Percentiles rank a stretch among this genome's conserved stretches.
These are phyloP conservation scores for Archilochus colubris DNA, from an alignment of 2,113 vertebrate genomes.

Conservation along the genomic window DNA sequence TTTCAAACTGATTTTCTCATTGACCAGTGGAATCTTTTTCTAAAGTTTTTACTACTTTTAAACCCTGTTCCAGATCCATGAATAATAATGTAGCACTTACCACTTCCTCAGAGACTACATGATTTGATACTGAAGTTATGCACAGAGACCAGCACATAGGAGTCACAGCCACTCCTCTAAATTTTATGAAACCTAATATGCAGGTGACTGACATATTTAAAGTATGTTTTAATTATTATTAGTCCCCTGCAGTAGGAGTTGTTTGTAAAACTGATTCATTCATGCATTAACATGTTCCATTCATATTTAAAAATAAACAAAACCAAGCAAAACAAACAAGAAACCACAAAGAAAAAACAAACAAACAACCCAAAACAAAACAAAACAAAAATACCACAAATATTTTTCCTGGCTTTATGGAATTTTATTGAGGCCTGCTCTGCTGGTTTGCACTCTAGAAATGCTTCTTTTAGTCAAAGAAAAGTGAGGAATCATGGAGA, in stretches of 20 bases:
- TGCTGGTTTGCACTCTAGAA: not conserved
- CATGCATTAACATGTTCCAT: not conserved
- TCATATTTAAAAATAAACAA: not conserved
- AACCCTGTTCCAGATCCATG: not conserved
- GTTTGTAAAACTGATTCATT: not conserved
- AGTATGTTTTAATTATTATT: not conserved
- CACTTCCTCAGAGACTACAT: not conserved
- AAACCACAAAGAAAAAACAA: too few relatives aligned
- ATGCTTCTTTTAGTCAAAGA: not conserved
- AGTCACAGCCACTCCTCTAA: fast-evolving
- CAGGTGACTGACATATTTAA: not conserved
- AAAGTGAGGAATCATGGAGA: not conserved
- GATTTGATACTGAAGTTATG: not conserved
- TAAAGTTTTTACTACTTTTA: not conserved
- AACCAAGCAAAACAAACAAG: not conserved
- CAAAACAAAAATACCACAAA: too few relatives aligned
- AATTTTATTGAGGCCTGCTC: not conserved
- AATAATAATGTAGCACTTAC: not conserved
- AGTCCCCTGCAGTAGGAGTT: not conserved
- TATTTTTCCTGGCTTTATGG: not conserved
- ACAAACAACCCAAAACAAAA: too few relatives aligned
- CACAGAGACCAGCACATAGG: not conserved
- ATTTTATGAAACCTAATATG: not conserved
- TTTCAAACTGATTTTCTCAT: not conserved
- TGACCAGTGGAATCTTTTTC: not conserved